Percentiles rank a stretch among this genome's conserved stretches.
Conservation (phyloP, 1,140 invertebrate genomes). For the Steinernema khuongi region DNA sequence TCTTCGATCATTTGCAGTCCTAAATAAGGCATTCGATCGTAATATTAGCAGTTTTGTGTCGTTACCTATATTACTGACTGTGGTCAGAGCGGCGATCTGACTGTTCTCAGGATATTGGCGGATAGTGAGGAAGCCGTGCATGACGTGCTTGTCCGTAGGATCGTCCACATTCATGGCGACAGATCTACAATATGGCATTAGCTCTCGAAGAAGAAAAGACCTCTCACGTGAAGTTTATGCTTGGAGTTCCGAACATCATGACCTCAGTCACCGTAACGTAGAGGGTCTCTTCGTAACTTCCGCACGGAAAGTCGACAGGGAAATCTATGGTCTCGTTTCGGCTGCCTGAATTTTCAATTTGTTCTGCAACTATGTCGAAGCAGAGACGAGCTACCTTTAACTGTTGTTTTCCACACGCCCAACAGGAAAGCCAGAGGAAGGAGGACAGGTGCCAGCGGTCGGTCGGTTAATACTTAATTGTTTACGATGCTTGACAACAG, state of each 20-base stretch:
- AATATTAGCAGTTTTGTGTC: background rate
- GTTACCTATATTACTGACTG: conserved; percentile 30
- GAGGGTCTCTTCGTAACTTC: conserved; percentile 31
- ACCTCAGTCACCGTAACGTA: conserved; percentile 26
- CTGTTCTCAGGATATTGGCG: conserved; percentile 23
- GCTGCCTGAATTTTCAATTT: conserved; percentile 20
- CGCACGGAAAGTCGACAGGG: conserved; percentile 24
- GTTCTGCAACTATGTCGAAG: background rate
- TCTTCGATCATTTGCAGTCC: conserved; percentile 40
- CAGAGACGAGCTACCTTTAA: conserved; percentile 14
- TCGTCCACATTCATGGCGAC: conserved; percentile 22
- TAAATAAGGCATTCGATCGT: conserved; percentile 14
- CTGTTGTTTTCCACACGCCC: conserved; percentile 33
- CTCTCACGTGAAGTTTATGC: conserved; percentile 36
- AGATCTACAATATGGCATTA: conserved; percentile 29
- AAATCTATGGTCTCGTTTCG: conserved; percentile 30
- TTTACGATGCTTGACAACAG: conserved; percentile 10
- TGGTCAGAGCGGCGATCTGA: conserved; percentile 22
- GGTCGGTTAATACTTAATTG: conserved; percentile 15
- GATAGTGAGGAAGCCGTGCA: conserved; percentile 35
- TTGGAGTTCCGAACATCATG: conserved; percentile 35
- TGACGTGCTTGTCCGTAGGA: conserved; percentile 26
- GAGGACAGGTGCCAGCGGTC: conserved; percentile 33
- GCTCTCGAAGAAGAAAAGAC: background rate
- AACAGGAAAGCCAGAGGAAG: conserved; percentile 32